Evolutionary conservation across 2,113 vertebrate genomes (phyloP), one percentile per base, ranked within the genome.

Genomic region (Cyanistes caeruleus): DNA sequence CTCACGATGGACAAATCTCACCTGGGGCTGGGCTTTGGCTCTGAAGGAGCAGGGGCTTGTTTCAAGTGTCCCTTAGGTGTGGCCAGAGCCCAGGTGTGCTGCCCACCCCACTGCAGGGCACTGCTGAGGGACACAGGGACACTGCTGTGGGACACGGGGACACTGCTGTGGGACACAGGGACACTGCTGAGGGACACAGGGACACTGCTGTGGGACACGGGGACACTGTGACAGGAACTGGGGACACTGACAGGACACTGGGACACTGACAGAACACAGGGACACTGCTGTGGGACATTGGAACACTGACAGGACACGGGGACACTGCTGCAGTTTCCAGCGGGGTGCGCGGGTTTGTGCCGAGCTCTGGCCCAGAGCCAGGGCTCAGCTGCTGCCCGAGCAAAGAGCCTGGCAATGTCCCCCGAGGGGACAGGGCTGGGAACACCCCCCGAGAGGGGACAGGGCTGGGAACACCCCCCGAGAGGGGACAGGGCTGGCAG

Each of bases 61-160:
- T 58, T 20, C 53, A 33, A 28, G 8, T 14, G 24, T 35, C 43
- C 48, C 37, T 16, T 23, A 19, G 1, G 3, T 39, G 24, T 9
- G 8, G 4, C 4, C 60, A 46, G 33, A 16, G 33, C n/a, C 44
- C 1, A 1, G n/a, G 1, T 13, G 18, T 30, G 46, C 51, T 58
- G 72, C 35, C 27, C 7, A 1, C 17, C 84, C 0, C 30, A 4
- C 11, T 15, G 49, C 27, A 11, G 0, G 2, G 23, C 39, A 6
- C 25, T 4, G 24, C 65, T 51, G 48, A 1, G 8, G 44, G 64
- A 33, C 46, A 70, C 0, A 4, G 64, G 33, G 46, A 68, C 46
- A 68, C 53, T 44, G 31, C 51, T 41, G 4, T 0, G 6, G 52
- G 39, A 20, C 30, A 73, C 0, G 1, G 23, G 11, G 23, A n/a